Evolutionary conservation across 2,888 invertebrate species (phyloP).

Genomic region (Schizaphis graminum): DNA sequence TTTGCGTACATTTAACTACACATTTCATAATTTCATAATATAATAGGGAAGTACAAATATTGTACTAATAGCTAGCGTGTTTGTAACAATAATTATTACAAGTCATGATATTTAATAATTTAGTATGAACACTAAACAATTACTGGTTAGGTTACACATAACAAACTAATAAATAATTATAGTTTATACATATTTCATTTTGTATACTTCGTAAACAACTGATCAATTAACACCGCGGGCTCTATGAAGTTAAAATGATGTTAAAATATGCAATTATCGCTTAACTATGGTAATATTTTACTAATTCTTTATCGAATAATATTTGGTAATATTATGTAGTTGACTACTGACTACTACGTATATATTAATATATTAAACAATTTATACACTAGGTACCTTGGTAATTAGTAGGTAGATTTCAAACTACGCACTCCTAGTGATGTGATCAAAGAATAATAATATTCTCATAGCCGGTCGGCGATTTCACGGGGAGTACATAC

Average conservation of each 20-base stretch:
- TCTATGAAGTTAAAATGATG: not conserved
- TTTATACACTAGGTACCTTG: not conserved
- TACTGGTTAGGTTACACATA: not conserved
- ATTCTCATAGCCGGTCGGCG: not conserved
- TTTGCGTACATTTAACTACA: not conserved
- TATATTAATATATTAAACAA: no score
- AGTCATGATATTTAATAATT: constrained; percentile 9
- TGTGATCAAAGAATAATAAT: not conserved
- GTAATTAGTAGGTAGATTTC: not conserved
- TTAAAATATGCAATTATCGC: not conserved
- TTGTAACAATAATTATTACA: not conserved
- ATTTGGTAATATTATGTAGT: not conserved
- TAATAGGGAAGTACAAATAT: not conserved
- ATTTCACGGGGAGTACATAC: no score
- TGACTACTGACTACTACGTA: no score
- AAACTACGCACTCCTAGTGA: not conserved
- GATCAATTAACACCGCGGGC: not conserved
- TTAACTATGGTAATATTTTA: not conserved
- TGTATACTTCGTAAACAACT: not conserved
- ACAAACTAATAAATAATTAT: not conserved
- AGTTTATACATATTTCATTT: not conserved
- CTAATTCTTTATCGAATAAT: not conserved
- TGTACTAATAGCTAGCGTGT: not conserved
- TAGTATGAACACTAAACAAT: not conserved
- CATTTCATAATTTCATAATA: not conserved